Percentiles rank a stretch among this genome's conserved stretches.
These are phyloP conservation scores for Microcebus tavaratra DNA, from an alignment of 2,113 vertebrate genomes.

Conservation along the genomic window DNA sequence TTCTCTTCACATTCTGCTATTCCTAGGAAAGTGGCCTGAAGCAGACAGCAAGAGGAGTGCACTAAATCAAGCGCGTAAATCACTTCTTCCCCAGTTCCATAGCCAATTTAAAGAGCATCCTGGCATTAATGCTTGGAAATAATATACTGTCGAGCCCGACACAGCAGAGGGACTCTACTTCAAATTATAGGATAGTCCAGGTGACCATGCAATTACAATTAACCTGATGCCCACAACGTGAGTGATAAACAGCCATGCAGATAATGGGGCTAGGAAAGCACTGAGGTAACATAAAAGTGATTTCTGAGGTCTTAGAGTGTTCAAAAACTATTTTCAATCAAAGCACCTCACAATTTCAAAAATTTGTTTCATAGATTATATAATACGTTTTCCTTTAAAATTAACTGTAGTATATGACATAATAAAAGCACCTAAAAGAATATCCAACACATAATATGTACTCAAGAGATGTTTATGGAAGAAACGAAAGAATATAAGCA, in stretches of 20 bases:
- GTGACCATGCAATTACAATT: conserved; percentile 87
- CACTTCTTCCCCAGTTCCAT: conserved; percentile 80
- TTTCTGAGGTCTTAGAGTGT: conserved; percentile 50
- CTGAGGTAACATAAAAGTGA: conserved; percentile 51
- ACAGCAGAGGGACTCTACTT: conserved; percentile 81
- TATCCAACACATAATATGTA: not conserved
- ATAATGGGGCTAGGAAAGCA: conserved; percentile 67
- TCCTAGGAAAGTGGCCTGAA: conserved; percentile 79
- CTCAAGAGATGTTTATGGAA: not conserved
- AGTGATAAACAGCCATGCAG: conserved; percentile 80
- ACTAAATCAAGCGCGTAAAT: conserved; percentile 85
- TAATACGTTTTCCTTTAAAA: not conserved
- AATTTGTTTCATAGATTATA: conserved; percentile 46
- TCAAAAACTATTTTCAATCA: conserved; percentile 71
- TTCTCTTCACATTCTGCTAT: conserved; percentile 77
- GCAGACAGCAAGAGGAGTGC: conserved; percentile 76
- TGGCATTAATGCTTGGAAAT: conserved; percentile 82
- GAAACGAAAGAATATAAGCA: not conserved
- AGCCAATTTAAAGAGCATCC: conserved; percentile 85
- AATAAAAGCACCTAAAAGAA: not conserved
- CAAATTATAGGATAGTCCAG: conserved; percentile 79
- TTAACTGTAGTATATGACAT: not conserved
- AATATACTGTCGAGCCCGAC: conserved; percentile 81
- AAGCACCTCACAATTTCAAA: not conserved
- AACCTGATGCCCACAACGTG: conserved; percentile 81